A percentile compares a stretch with the other conserved stretches of the same genome.
Evolutionary conservation across 2,888 invertebrate genomes (phyloP).

Genomic region (Cephus sareptanus): DNA sequence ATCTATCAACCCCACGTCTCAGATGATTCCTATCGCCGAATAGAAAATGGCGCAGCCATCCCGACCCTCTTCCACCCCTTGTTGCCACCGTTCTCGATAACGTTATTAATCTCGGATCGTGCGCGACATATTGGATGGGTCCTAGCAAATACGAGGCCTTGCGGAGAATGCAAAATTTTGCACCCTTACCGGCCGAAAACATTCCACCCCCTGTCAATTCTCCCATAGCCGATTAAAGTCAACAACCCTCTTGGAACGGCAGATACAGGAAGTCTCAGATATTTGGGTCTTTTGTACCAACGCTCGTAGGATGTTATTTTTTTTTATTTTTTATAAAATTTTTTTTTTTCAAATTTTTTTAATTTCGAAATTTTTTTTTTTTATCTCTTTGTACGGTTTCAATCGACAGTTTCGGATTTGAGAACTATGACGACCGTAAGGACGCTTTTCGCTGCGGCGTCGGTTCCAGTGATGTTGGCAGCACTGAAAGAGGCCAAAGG

Average conservation of each 20-base stretch:
- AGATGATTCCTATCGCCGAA: constrained; percentile 2
- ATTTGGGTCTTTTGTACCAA: background rate
- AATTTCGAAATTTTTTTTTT: background rate
- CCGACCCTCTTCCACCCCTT: background rate
- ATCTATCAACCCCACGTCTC: constrained; percentile 22
- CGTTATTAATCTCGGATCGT: constrained; percentile 3
- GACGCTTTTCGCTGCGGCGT: background rate
- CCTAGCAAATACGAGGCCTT: background rate
- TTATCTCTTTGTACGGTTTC: background rate
- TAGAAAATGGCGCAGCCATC: background rate
- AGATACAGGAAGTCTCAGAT: background rate
- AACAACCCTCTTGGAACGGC: background rate
- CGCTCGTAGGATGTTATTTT: background rate
- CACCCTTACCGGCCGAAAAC: background rate
- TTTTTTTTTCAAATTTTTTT: background rate
- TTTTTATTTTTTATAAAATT: background rate
- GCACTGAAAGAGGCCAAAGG: background rate
- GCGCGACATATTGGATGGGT: constrained; percentile 1
- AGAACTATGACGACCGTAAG: background rate
- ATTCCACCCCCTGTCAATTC: background rate
- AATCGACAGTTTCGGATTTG: background rate
- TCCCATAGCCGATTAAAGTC: background rate
- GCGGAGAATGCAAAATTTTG: background rate
- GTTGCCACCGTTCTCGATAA: background rate
- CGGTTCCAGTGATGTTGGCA: background rate